phyloP scores from a whole-genome alignment of 2,888 invertebrate species.

The Aradus depressus region DNA sequence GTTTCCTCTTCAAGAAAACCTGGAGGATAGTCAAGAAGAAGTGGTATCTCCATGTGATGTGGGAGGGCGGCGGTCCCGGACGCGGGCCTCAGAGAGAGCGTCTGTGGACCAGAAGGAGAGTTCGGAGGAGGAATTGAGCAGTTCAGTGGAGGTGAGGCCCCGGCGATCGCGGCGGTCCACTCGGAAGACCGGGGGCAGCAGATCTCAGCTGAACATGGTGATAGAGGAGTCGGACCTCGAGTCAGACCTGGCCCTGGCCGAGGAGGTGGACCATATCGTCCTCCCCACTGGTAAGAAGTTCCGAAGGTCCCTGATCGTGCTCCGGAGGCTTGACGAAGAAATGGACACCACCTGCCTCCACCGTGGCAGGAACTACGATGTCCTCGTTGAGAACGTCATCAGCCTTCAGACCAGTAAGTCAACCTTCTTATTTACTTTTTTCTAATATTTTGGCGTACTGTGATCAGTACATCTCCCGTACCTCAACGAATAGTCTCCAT shows the following conservation, averaged over 20 bases:
- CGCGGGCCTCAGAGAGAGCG: neutral
- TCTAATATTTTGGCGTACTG: neutral
- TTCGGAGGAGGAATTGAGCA: slow-evolving; percentile 11
- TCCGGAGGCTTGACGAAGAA: slow-evolving; percentile 2
- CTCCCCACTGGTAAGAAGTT: slow-evolving; percentile 15
- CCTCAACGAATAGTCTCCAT: too few species aligned
- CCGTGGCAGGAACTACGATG: slow-evolving; percentile 9
- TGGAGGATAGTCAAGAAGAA: slow-evolving; percentile 5
- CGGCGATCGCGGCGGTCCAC: slow-evolving; percentile 7
- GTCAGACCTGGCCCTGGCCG: neutral
- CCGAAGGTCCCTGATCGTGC: slow-evolving; percentile 5
- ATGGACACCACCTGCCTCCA: too few species aligned
- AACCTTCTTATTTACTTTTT: neutral
- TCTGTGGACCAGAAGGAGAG: neutral
- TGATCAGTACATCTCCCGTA: too few species aligned
- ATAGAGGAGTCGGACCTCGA: slow-evolving; percentile 10
- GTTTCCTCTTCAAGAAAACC: slow-evolving; percentile 12
- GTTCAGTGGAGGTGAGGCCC: slow-evolving; percentile 3
- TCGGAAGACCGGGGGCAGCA: slow-evolving; percentile 2
- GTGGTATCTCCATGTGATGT: slow-evolving; percentile 2
- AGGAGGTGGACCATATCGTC: slow-evolving; percentile 8
- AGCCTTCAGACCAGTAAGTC: slow-evolving; percentile 10
- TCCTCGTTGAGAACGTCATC: slow-evolving; percentile 6
- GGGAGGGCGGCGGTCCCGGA: neutral
- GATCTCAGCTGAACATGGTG: slow-evolving; percentile 8